Evolutionary conservation across 2,113 vertebrate genomes (phyloP).

Genomic region (Thunnus maccoyii): DNA sequence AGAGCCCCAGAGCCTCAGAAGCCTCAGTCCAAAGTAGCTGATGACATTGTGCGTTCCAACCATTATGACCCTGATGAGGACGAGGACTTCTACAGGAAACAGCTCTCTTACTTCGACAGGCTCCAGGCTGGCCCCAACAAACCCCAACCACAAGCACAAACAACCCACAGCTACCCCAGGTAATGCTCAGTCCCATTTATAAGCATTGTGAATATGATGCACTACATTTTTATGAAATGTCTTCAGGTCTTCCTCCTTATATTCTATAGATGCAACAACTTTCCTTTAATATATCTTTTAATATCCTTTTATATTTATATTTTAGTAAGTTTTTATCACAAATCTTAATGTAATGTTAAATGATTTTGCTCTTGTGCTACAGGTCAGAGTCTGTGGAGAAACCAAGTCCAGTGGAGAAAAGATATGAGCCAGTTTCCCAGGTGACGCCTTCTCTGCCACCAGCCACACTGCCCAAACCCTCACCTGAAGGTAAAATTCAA

Average conservation of each 20-base stretch:
- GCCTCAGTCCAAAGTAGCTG: constrained; percentile 88
- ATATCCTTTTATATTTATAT: neutral
- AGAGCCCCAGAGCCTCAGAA: constrained; percentile 95
- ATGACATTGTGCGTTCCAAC: constrained; percentile 94
- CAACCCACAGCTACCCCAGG: constrained; percentile 88
- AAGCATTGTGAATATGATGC: neutral
- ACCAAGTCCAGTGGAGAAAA: constrained; percentile 87
- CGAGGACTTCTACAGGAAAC: constrained; percentile 96
- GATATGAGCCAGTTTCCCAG: constrained; percentile 88
- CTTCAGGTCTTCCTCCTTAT: neutral
- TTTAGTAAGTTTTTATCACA: too few relatives aligned
- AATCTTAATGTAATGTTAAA: neutral
- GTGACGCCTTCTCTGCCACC: constrained; percentile 86
- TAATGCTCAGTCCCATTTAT: constrained; percentile 69
- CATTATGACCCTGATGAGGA: constrained; percentile 95
- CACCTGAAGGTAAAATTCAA: constrained; percentile 87
- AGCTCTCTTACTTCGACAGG: constrained; percentile 96
- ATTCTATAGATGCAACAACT: neutral
- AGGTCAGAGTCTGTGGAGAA: constrained; percentile 90
- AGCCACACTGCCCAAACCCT: constrained; percentile 89
- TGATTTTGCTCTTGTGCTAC: constrained; percentile 34
- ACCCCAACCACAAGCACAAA: constrained; percentile 87
- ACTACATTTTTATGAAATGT: neutral
- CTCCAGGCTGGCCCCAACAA: constrained; percentile 85
- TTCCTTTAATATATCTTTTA: neutral